Conservation (phyloP, 2,888 invertebrate species). For the Laspeyria flexula region DNA sequence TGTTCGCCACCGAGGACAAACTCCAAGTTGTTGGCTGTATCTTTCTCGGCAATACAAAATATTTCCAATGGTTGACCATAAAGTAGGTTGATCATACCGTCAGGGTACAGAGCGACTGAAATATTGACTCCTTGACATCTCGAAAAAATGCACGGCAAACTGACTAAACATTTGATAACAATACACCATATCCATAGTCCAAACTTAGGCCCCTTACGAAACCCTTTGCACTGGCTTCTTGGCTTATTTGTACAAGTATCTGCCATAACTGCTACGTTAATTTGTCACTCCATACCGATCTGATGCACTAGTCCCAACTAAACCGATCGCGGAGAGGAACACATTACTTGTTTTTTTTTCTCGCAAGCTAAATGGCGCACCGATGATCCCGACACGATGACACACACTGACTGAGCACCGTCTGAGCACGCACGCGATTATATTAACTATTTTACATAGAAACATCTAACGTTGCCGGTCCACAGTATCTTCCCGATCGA, state of each 20-base stretch:
- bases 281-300: slow-evolving; percentile 73
- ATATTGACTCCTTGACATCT: slow-evolving; percentile 62
- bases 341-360: slow-evolving; percentile 72
- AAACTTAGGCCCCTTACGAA: slow-evolving; percentile 61
- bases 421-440: slow-evolving; percentile 46
- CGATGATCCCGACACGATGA: slow-evolving; percentile 73
- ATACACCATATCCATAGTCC: slow-evolving; percentile 74
- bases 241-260: slow-evolving; percentile 56
- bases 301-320: slow-evolving; percentile 56
- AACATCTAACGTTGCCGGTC: slow-evolving; percentile 53
- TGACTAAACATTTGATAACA: slow-evolving; percentile 65
- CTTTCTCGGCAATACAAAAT: slow-evolving; percentile 86
- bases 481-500: slow-evolving; percentile 26
- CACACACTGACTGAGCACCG: slow-evolving; percentile 70
- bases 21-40: slow-evolving; percentile 72
- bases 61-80: slow-evolving; percentile 88
- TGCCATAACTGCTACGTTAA: slow-evolving; percentile 67
- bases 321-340: slow-evolving; percentile 59
- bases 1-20: slow-evolving; percentile 60
- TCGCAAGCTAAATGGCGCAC: slow-evolving; percentile 78
- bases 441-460: slow-evolving; percentile 50
- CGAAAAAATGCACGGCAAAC: slow-evolving; percentile 70
- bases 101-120: slow-evolving; percentile 78
- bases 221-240: slow-evolving; percentile 66
- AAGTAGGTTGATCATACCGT: slow-evolving; percentile 84